Base-by-base conservation (phyloP, 2,113 vertebrate species). In the Apus apus region DNA sequence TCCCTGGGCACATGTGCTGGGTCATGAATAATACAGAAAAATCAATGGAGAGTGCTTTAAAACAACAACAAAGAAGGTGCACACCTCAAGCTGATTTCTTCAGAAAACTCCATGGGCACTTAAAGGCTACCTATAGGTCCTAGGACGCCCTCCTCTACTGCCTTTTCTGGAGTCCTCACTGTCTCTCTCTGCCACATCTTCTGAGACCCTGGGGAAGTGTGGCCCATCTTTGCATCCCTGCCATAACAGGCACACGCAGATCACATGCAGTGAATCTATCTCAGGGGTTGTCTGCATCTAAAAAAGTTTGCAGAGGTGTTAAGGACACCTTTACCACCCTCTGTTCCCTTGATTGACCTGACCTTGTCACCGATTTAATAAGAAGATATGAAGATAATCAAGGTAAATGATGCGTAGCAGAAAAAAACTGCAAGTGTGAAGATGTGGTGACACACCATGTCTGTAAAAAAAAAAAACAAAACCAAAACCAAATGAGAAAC, bases 201-300 rank as follows among this genome's bases (percentile, higher is more conserved):
- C 8, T 0, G 2, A 56, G 29, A 26, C 11, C 26, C 11, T 64
- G 8, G 32, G 8, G 10, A 50, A 34, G 3, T 26, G 7, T 2
- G 13, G 17, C 12, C 13, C 19, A 2, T 23, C 30, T 62, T 5
- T 57, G 9, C 57, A 30, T 16, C n/a, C 0, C 46, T 71, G 34
- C 43, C 4, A 0, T 2, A 30, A 19, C 2, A 48, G 19, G 23
- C 15, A 54, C 15, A 0, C 10, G 51, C 46, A 23, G 40, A 11
- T 36, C 56, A 10, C 4, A 1, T 0, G 27, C 48, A 25, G 19
- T 13, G 29, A 6, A 0, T 13, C 20, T 1, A 1, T 26, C 30
- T 17, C 17, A 5, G 1, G 5, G 50, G 36, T 17, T 50, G 8
- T 14, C 43, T 17, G 36, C 6, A 1, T 10, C 4, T 4, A 13